Evolutionary conservation across 2,888 invertebrate genomes (phyloP).

Genomic region (Homarus gammarus): DNA sequence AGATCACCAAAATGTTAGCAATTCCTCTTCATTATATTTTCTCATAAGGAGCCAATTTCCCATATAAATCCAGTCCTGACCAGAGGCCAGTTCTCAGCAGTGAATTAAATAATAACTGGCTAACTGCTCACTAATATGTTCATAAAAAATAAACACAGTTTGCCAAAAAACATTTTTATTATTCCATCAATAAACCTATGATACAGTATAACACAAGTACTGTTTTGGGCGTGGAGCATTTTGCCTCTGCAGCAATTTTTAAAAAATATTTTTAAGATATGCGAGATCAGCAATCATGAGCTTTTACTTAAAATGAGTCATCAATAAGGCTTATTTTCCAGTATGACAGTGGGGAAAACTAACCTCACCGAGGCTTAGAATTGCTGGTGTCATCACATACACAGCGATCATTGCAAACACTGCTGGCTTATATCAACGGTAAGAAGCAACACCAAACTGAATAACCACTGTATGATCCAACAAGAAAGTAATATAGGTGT

Average conservation of each 20-base stretch:
- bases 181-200: slow-evolving; percentile 73
- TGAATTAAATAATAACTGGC: too few relatives aligned
- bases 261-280: slow-evolving; percentile 15
- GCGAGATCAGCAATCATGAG: slow-evolving; percentile 55
- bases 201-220: slow-evolving; percentile 73
- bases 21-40: too few relatives aligned
- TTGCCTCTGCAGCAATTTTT: slow-evolving; percentile 40
- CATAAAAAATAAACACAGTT: slow-evolving; percentile 4
- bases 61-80: too few relatives aligned
- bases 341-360: not conserved
- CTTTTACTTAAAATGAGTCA: not conserved
- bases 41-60: too few relatives aligned
- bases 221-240: slow-evolving; percentile 51
- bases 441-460: not conserved
- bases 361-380: slow-evolving; percentile 18
- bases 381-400: not conserved
- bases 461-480: not conserved
- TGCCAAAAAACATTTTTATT: slow-evolving; percentile 72
- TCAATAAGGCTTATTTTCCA: slow-evolving; percentile 44
- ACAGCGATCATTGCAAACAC: not conserved
- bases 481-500: not conserved
- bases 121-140: not conserved
- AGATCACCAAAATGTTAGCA: too few relatives aligned
- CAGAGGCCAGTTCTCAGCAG: too few relatives aligned
- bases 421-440: slow-evolving; percentile 17